Base-by-base conservation (phyloP, 2,888 invertebrate genomes). In the Alentia gelatinosa region DNA sequence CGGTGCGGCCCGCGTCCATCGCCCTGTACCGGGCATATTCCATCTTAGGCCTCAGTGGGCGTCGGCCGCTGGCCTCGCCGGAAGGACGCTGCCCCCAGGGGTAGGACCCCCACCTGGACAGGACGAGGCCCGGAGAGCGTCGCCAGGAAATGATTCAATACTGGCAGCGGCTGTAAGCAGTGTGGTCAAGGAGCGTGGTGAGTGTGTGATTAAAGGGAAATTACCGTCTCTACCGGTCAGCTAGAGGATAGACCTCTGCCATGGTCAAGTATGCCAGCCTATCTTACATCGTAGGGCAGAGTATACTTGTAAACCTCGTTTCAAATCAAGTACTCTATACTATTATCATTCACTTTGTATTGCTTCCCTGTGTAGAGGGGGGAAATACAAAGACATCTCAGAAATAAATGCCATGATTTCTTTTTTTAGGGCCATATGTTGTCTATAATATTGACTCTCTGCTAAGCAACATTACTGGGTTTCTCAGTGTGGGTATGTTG, bases 61-160 rank as follows among this genome's bases (percentile, higher is more conserved):
- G 56, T 1, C 56, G 5, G 12, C 19, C 47, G 15, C 74, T 33
- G 30, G 12, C 74, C 74, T 74, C 74, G 12, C 79, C 79, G 35
- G 79, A 79, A 79, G 79, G 79, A 1, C 68, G 12, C 79, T n/a
- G 15, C 15, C 63, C 37, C 79, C 39, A 12, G 37, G 15, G 79
- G 7, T 12, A 12, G 26, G 68, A 4, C 37, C 39, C 37, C 79
- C 37, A 74, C 79, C 79, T 79, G 79, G 79, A 0, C 37, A 26
- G 30, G n/a, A 68, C 30, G 26, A 26, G 37, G 39, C 37, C 3
- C 30, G 74, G 74, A 79, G n/a, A 68, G 26, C 68, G 33, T 26
- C 79, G 7, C 12, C 15, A 23, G 79, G 79, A 79, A 79, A 79
- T 79, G 79, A 79, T 79, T 39, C 79, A 79, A 79, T 79, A 79